Percentiles rank a stretch among this genome's conserved stretches.
Evolutionary conservation across 64 coral and sea anemone genomes (phyloP).

Genomic region (Catalaphyllia jardinei): DNA sequence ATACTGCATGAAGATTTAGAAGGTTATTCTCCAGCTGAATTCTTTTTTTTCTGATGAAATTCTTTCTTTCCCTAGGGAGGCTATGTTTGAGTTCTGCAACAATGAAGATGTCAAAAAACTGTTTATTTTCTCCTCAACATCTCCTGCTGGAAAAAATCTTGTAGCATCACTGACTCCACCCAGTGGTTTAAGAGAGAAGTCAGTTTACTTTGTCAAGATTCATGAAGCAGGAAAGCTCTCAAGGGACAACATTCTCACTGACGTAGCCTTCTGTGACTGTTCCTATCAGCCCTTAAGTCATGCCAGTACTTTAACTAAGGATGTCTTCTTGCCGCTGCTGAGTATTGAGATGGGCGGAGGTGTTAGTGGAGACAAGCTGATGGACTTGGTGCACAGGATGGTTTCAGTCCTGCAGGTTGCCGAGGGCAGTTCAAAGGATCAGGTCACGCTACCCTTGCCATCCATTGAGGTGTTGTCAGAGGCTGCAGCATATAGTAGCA

Average conservation of each 20-base stretch:
- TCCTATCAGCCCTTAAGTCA: conserved; percentile 78
- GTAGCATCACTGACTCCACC: conserved; percentile 82
- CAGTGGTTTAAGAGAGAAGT: conserved; percentile 69
- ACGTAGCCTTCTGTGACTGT: conserved; percentile 96
- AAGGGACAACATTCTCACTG: conserved; percentile 89
- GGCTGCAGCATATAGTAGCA: conserved; percentile 94
- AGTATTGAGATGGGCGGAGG: conserved; percentile 98
- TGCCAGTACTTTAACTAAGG: conserved; percentile 69
- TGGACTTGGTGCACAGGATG: conserved; percentile 96
- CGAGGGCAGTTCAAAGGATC: conserved; percentile 77
- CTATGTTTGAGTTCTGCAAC: conserved; percentile 99
- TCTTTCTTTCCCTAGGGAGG: conserved; percentile 47
- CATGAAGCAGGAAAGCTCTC: conserved; percentile 77
- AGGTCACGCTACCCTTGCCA: conserved; percentile 88
- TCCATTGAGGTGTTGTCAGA: conserved; percentile 98
- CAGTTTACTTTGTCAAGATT: conserved; percentile 90
- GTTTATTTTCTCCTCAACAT: conserved; percentile 65
- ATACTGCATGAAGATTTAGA: neutral
- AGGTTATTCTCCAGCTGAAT: neutral
- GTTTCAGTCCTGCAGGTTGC: conserved; percentile 85
- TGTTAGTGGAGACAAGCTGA: conserved; percentile 96
- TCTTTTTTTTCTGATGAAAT: neutral
- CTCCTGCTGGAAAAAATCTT: conserved; percentile 63
- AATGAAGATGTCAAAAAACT: conserved; percentile 89
- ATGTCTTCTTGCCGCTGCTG: conserved; percentile 96